Evolutionary conservation across 2,113 vertebrate genomes (phyloP).

Genomic region (Centropristis striata): DNA sequence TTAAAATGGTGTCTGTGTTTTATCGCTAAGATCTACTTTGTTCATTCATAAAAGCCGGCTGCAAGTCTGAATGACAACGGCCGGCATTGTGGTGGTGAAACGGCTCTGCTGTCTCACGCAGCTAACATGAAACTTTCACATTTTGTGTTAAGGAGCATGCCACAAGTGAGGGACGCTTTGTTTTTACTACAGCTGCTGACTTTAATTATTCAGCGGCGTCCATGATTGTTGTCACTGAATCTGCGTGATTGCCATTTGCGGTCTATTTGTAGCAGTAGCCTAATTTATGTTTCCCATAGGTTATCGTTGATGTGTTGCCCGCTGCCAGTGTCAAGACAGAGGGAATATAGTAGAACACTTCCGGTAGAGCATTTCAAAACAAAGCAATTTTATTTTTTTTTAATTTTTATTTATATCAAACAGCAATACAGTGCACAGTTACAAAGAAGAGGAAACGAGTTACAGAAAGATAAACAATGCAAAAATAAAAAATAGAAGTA

Average conservation of each 20-base stretch:
- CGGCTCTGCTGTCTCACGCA: slow-evolving; percentile 51
- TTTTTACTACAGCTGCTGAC: not conserved
- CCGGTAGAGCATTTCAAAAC: slow-evolving; percentile 50
- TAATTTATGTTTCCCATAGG: slow-evolving; percentile 57
- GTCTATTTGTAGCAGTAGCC: slow-evolving; percentile 38
- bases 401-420: no score
- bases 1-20: slow-evolving; percentile 29
- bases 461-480: no score
- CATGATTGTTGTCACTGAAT: slow-evolving; percentile 18
- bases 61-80: slow-evolving; percentile 68
- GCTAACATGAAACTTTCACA: slow-evolving; percentile 49
- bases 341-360: not conserved
- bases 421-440: no score
- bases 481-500: no score
- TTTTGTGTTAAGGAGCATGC: not conserved
- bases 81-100: slow-evolving; percentile 59
- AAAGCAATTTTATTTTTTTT: slow-evolving; percentile 9
- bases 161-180: not conserved
- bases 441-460: no score
- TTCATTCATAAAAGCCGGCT: slow-evolving; percentile 74
- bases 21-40: slow-evolving; percentile 54
- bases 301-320: slow-evolving; percentile 29
- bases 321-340: not conserved
- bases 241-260: slow-evolving; percentile 14
- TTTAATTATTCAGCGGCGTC: not conserved